Conservation (phyloP, 2,113 vertebrate species). For the Laticauda laticaudata region DNA sequence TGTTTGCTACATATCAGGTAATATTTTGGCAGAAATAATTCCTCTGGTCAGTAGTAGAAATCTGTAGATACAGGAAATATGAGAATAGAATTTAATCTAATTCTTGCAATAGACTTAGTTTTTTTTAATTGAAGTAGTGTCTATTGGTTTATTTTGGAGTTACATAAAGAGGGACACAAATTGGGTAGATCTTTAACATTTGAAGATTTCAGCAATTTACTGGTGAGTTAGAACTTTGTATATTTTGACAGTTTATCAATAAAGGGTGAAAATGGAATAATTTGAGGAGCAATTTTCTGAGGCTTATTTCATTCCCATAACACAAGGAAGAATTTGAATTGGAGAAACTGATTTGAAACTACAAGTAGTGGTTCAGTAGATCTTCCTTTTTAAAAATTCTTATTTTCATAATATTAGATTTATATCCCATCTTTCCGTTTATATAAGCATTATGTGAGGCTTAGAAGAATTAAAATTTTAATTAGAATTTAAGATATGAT, state of each 20-base stretch:
- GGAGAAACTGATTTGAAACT: accelerated
- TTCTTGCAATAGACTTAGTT: not conserved
- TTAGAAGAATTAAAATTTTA: not conserved
- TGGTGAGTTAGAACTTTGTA: not conserved
- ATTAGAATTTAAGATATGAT: not conserved
- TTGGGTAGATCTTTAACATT: not conserved
- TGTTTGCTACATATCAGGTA: not conserved
- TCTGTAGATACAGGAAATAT: not conserved
- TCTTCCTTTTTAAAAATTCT: not conserved
- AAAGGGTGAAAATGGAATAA: not conserved
- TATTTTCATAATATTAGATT: not conserved
- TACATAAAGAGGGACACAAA: not conserved
- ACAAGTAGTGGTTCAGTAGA: not conserved
- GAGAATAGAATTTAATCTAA: not conserved
- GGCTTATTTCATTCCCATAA: no score
- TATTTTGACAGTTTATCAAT: not conserved
- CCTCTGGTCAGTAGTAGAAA: not conserved
- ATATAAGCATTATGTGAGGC: not conserved
- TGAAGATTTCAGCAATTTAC: not conserved
- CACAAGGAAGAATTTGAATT: not conserved
- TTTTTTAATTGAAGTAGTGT: not conserved
- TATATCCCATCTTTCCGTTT: not conserved
- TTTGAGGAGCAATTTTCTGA: not conserved
- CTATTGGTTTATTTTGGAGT: not conserved
- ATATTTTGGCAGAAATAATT: not conserved